Conservation (phyloP, 2,113 vertebrate genomes). For the Rutilus rutilus region DNA sequence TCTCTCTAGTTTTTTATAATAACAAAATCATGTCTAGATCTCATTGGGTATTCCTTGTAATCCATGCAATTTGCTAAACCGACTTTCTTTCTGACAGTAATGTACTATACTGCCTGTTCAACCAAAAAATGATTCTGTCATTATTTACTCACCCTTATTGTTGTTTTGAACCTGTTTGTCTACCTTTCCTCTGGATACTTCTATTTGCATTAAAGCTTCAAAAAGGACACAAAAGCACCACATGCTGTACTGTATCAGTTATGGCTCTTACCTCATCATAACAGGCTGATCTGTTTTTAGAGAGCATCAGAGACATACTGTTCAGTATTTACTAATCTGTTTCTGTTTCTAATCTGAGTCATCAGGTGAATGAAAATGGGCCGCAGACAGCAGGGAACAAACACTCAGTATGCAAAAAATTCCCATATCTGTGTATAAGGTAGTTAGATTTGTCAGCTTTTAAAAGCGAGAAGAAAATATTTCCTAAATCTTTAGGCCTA, state of each 20-base stretch:
- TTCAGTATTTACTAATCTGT: neutral
- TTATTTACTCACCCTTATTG: neutral
- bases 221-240: neutral
- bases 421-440: neutral
- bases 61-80: neutral
- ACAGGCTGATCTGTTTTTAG: neutral
- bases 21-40: too few species aligned
- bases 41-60: neutral
- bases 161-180: neutral
- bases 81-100: neutral
- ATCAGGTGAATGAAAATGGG: slow-evolving; percentile 10
- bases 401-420: neutral
- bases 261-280: neutral
- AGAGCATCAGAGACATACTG: neutral
- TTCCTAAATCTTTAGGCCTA: neutral
- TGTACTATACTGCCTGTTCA: neutral
- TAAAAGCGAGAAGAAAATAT: neutral
- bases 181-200: neutral
- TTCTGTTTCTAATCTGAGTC: neutral
- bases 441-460: neutral
- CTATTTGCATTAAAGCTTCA: neutral
- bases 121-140: neutral
- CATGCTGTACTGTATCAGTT: neutral
- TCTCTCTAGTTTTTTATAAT: too few species aligned
- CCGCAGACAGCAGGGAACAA: neutral